These are phyloP conservation scores for Bombus difficillimus DNA, from an alignment of 1,140 invertebrate species.

Conservation along the genomic window DNA sequence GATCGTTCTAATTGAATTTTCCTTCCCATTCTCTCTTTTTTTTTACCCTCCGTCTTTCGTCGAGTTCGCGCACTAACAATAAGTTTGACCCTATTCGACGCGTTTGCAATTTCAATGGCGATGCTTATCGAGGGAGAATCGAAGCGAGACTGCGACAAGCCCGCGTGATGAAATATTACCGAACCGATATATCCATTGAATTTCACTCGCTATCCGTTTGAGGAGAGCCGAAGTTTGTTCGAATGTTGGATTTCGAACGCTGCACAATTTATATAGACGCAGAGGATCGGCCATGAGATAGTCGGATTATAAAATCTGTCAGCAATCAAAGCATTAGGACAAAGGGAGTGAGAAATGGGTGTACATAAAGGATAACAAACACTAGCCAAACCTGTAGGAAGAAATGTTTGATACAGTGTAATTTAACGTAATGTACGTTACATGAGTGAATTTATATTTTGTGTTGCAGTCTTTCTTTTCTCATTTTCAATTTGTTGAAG, in stretches of 20 bases:
- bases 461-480: too few relatives aligned
- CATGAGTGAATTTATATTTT: too few relatives aligned
- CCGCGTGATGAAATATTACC: conserved; percentile 24
- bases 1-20: conserved; percentile 22
- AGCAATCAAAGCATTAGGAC: not conserved
- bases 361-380: not conserved
- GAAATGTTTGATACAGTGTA: too few relatives aligned
- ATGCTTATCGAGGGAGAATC: not conserved
- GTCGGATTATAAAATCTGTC: not conserved
- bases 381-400: accelerated
- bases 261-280: conserved; percentile 20
- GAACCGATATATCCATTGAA: not conserved
- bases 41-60: not conserved
- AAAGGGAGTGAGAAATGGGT: not conserved
- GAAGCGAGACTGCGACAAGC: not conserved
- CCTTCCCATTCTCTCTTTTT: too few relatives aligned
- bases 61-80: not conserved
- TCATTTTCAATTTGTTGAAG: too few relatives aligned
- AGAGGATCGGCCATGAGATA: not conserved
- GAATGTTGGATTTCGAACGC: not conserved
- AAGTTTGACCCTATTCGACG: conserved; percentile 8
- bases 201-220: not conserved
- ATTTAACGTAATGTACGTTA: too few relatives aligned
- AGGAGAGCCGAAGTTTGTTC: conserved; percentile 18
- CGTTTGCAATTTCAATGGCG: conserved; percentile 6